Evolutionary conservation across 2,888 invertebrate genomes (phyloP), one percentile per base, ranked within the genome.

Genomic region (Erynnis tages): DNA sequence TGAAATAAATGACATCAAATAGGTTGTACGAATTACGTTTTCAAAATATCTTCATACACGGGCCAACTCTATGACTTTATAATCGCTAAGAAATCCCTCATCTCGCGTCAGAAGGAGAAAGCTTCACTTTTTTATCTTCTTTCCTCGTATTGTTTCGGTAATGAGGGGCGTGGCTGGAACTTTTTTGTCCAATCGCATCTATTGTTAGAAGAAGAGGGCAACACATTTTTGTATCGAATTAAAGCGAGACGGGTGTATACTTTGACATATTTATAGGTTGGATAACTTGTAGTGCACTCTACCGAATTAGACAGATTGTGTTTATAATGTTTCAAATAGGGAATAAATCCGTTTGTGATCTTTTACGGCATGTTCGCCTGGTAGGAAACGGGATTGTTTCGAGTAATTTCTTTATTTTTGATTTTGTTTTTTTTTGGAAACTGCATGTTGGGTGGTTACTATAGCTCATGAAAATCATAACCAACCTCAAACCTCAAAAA

Each of bases 181-280:
- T 75, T 76, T 79, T 78, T 69, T 62, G 56, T 52, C 81, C 78
- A 80, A 80, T 80, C 65, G 55, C 57, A 57, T 25, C 21, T 19
- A 52, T 27, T 41, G 76, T 17, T 37, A 23, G 71, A 79, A 41
- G 45, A 69, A 59, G 76, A 74, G 13, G 21, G 32, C 59, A 23
- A 11, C 17, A 52, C 58, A 54, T 44, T 63, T 67, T 60, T 63
- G 52, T 56, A 52, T 52, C 48, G 55, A 54, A 60, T 46, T 63
- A 62, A 64, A 71, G 60, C 58, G 73, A 63, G 63, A 62, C 54
- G 53, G 55, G 55, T 52, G 58, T 54, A 63, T 62, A 60, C 64
- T 69, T 71, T 68, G 69, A 66, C 65, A 66, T 69, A 65, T 71
- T 69, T 68, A 66, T 66, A 55, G 64, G 54, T 23, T 10, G 37